A percentile compares a stretch with the other conserved stretches of the same genome.
Conservation (phyloP, 2,888 invertebrate genomes). For the Drosophila stalkeri region DNA sequence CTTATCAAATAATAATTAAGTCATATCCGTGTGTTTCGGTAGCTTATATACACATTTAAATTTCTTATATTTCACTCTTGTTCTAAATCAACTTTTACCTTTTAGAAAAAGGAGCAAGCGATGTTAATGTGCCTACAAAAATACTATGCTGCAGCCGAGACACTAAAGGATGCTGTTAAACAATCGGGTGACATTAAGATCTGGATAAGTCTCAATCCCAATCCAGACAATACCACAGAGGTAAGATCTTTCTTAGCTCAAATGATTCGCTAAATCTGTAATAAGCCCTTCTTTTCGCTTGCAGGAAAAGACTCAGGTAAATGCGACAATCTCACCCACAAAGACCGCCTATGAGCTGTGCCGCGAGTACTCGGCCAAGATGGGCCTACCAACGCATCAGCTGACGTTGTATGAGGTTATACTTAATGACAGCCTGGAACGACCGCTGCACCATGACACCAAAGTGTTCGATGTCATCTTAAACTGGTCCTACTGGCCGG, state of each 20-base stretch:
- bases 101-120: conserved; percentile 87
- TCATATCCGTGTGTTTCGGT: neutral
- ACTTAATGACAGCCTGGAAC: conserved; percentile 89
- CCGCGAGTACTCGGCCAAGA: conserved; percentile 89
- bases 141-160: conserved; percentile 88
- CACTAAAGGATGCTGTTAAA: conserved; percentile 87
- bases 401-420: conserved; percentile 93
- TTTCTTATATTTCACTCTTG: too few species aligned
- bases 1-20: neutral
- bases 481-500: conserved; percentile 95
- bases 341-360: conserved; percentile 92
- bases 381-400: conserved; percentile 88
- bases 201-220: conserved; percentile 88
- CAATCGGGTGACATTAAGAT: conserved; percentile 92
- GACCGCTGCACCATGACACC: conserved; percentile 92
- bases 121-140: conserved; percentile 91
- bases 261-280: neutral
- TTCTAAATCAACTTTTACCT: too few species aligned
- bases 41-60: neutral
- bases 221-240: conserved; percentile 88
- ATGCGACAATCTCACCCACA: conserved; percentile 88
- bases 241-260: conserved; percentile 83
- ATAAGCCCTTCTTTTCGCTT: neutral
- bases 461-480: conserved; percentile 86
- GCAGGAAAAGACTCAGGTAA: conserved; percentile 84